Evolutionary conservation across 1,140 invertebrate species (phyloP).

Genomic region (Nasonia vitripennis): DNA sequence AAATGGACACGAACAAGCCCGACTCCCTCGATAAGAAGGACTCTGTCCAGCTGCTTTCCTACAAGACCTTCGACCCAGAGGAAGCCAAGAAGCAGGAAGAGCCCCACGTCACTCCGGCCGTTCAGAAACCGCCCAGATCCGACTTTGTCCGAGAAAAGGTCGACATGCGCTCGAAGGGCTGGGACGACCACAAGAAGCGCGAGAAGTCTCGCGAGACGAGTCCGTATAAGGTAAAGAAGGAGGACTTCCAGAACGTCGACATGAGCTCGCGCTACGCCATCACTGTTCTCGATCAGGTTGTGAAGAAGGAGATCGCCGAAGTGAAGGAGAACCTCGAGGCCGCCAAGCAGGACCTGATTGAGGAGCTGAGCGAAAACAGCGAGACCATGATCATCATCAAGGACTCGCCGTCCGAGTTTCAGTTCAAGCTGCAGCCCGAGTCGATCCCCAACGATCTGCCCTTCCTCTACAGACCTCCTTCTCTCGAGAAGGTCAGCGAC

Average conservation of each 20-base stretch:
- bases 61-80: conserved; percentile 44
- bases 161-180: conserved; percentile 56
- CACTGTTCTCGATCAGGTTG: conserved; percentile 74
- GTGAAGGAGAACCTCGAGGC: conserved; percentile 81
- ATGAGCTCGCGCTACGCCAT: conserved; percentile 71
- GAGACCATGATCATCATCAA: conserved; percentile 75
- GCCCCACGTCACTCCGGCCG: too few relatives aligned
- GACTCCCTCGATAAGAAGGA: conserved; percentile 23
- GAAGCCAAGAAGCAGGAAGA: conserved; percentile 17
- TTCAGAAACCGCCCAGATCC: conserved; percentile 28
- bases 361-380: conserved; percentile 76
- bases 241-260: conserved; percentile 78
- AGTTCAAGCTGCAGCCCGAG: conserved; percentile 77
- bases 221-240: conserved; percentile 82
- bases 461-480: conserved; percentile 70
- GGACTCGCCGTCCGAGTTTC: conserved; percentile 84
- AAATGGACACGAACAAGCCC: neutral
- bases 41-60: conserved; percentile 28
- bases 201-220: conserved; percentile 73
- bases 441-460: conserved; percentile 72
- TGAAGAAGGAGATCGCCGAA: conserved; percentile 81
- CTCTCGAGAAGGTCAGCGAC: conserved; percentile 61
- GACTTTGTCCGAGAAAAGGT: conserved; percentile 51
- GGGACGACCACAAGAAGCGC: conserved; percentile 54
- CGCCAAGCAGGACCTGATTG: conserved; percentile 80